Base-by-base conservation (phyloP, 2,888 invertebrate species). In the Lasioglossum zephyrum region DNA sequence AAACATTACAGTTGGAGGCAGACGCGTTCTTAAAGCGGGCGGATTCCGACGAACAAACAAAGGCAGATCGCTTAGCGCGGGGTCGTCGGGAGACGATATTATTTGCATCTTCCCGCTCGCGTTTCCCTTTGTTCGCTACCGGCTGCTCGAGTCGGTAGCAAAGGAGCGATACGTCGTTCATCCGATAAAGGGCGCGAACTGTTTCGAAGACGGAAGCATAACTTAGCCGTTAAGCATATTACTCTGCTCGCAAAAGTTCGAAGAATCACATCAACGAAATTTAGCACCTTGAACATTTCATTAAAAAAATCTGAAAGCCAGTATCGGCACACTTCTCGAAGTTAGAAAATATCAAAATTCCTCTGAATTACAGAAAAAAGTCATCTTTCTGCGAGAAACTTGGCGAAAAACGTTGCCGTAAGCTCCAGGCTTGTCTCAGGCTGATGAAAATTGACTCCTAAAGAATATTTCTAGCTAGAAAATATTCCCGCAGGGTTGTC, bases 141-240 rank as follows among this genome's bases (percentile, higher is more conserved):
- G n/a, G 39, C n/a, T 22, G 69, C 70, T n/a, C 8, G 39, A 18
- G 36, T 66, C 13, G 22, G n/a, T 75, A 36, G 57, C 78, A 84
- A 78, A 81, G 80, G 75, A 39, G 36, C 66, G 86, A 81, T 72
- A 72, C 78, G 66, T 22, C 66, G 66, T 53, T 26, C 44, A 18
- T 11, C 57, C 49, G 75, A 82, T 72, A 78, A 82, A 82, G 75
- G 85, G 82, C 49, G 86, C 60, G 75, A 82, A 75, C 70, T 77
- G 44, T 81, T 22, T 77, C 49, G 49, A 39, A 39, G 57, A 60
- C n/a, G 78, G 36, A 53, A 72, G 74, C 78, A 73, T 76, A 74
- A 72, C 73, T 18, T 66, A 74, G 69, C 84, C n/a, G 73, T 81
- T 81, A 76, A 78, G 73, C 78, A 76, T 81, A 84, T n/a, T 57